Evolutionary conservation across 2,888 invertebrate species (phyloP), one percentile per base, ranked within the genome.

Genomic region (Acanthosepion lycidas): DNA sequence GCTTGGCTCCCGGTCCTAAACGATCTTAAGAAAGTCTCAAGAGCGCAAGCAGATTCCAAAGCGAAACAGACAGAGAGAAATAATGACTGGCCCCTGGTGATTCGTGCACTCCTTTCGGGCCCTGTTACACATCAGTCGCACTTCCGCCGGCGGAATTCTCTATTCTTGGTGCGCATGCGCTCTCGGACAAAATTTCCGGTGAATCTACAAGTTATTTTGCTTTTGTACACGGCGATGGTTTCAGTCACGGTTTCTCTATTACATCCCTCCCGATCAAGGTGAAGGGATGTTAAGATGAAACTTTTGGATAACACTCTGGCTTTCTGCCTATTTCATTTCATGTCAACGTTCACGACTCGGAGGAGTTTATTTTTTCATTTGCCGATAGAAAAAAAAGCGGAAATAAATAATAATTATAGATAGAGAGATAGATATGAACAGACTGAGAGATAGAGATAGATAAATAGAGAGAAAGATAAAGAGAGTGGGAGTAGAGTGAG

Each of bases 201-300:
- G n/a, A 78, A 78, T n/a, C 78, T 78, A 78, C 78, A 78, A 78
- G 78, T 78, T 78, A 78, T 78, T 78, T 78, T 78, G 78, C 78
- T 78, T 78, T 78, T 78, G 78, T 78, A 33, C n/a, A 15, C 78
- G n/a, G 78, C 9, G 23, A 15, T 78, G n/a, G 78, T 78, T 78
- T n/a, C 78, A n/a, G 78, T 78, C 78, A 78, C 78, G 78, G 78
- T 33, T 78, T 78, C 78, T n/a, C 78, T n/a, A 51, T 51, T 23
- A 5, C 18, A 3, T 15, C 78, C 12, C 33, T 12, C 78, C 2
- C n/a, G 2, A 33, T 78, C n/a, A 15, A 4, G 78, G n/a, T 78
- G 12, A 33, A 78, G 33, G 78, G 78, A 33, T 33, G 78, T 78
- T 78, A 78, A 78, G 78, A 33, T n/a, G n/a, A 78, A n/a, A 78